Evolutionary conservation across 2,797 vertebrate species (phyloP), one percentile per base, ranked within the genome.

Genomic region (Okamejei kenojei): DNA sequence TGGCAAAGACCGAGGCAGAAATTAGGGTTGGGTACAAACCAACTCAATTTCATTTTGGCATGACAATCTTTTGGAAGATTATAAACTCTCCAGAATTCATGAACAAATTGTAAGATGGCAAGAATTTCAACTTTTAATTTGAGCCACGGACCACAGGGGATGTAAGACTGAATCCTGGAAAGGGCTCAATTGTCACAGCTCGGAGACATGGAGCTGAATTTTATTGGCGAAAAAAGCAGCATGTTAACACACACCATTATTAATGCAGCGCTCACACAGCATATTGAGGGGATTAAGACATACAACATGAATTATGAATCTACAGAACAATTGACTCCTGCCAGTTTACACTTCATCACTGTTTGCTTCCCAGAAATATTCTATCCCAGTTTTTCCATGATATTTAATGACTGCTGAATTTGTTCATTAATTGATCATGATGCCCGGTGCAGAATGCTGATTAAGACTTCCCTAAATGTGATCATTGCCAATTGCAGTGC

Each of bases 101-200:
- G 54, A 65, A 54, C 78, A 77, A 77, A 93, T 11, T 77, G 91
- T 74, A 93, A 77, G 45, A 58, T 26, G 78, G 74, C 29, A 58
- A 35, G 61, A 93, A 77, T 77, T 77, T 93, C 11, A 8, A 93
- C 45, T 54, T 77, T 93, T 77, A n/a, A 77, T 11, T 77, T 93
- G 15, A 74, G 23, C 15, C 13, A 32, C 32, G 9, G 84, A 65
- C 7, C n/a, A 9, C 63, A 23, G 63, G 32, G 10, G 6, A 63
- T 15, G 1, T 2, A 32, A 6, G 84, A 15, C 21, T 61, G 15
- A 65, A 19, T 6, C 13, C 61, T n/a, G 82, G 81, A 84, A 26
- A 65, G 61, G n/a, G 84, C 8, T 88, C 17, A 68, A 21, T 68
- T 21, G 65, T 17, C 19, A 68, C 61, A 7, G 32, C 61, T 65